phyloP scores from a whole-genome alignment of 2,888 invertebrate genomes.

The Acleris cristana region DNA sequence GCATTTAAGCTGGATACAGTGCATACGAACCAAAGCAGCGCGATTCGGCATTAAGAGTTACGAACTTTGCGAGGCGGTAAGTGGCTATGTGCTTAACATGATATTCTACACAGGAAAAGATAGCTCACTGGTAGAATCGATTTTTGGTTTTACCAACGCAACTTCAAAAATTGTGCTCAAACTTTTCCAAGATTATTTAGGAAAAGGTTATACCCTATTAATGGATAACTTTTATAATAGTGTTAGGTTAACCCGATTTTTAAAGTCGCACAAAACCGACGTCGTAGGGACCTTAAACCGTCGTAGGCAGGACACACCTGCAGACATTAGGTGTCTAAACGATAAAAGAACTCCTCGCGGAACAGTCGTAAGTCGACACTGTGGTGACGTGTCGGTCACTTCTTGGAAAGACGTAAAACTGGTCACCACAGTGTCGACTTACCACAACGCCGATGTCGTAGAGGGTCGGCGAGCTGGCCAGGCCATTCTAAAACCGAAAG shows the following conservation, averaged over 20 bases:
- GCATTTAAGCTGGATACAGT: conserved; percentile 22
- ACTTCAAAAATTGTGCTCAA: background rate
- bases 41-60: conserved; percentile 21
- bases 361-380: conserved; percentile 10
- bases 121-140: background rate
- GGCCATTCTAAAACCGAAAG: background rate
- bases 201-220: background rate
- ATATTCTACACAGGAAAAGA: conserved; percentile 28
- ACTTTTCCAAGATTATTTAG: background rate
- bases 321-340: background rate
- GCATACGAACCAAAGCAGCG: conserved; percentile 30
- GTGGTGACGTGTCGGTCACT: conserved; percentile 15
- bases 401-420: conserved; percentile 9
- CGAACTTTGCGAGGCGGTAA: conserved; percentile 21
- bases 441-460: conserved; percentile 10
- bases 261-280: background rate
- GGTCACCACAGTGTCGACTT: conserved; percentile 15
- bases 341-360: background rate
- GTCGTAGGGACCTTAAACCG: background rate
- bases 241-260: conserved; percentile 4
- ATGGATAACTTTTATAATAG: conserved; percentile 23
- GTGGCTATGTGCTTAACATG: conserved; percentile 17
- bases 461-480: background rate
- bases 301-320: background rate
- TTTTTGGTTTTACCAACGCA: background rate